phyloP scores from a whole-genome alignment of 2,797 vertebrate species.

The Alectoris magna region DNA sequence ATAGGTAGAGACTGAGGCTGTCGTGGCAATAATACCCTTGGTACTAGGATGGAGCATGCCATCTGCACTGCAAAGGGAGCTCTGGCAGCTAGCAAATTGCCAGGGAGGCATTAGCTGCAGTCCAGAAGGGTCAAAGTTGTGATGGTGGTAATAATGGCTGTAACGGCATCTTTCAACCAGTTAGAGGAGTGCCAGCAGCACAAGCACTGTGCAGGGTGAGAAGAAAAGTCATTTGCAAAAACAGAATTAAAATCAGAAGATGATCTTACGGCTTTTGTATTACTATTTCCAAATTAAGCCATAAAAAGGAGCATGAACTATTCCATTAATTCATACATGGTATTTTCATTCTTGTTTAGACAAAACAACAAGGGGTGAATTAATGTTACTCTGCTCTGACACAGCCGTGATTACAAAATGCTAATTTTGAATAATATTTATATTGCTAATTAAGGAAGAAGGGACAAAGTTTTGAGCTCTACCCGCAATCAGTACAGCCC shows the following conservation, averaged over 20 bases:
- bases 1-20: not conserved
- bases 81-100: constrained; percentile 36
- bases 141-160: not conserved
- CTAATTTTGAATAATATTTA: constrained; percentile 73
- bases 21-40: constrained; percentile 1
- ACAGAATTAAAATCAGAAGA: constrained; percentile 53
- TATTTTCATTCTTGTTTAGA: constrained; percentile 50
- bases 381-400: constrained; percentile 63
- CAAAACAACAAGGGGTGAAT: constrained; percentile 54
- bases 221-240: constrained; percentile 27
- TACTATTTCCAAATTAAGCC: constrained; percentile 68
- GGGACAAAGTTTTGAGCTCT: constrained; percentile 57
- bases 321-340: constrained; percentile 34
- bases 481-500: constrained; percentile 61
- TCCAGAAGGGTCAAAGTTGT: not conserved
- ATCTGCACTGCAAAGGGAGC: not conserved
- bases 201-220: not conserved
- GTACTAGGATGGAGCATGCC: constrained; percentile 16
- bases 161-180: not conserved
- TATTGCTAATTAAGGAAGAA: constrained; percentile 72
- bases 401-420: constrained; percentile 69
- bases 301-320: constrained; percentile 48
- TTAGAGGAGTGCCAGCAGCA: constrained; percentile 7
- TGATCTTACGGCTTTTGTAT: constrained; percentile 30
- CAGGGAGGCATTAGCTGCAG: not conserved